Base-by-base conservation (phyloP, 2,797 vertebrate species). In the Gymnoscopelus braueri region DNA sequence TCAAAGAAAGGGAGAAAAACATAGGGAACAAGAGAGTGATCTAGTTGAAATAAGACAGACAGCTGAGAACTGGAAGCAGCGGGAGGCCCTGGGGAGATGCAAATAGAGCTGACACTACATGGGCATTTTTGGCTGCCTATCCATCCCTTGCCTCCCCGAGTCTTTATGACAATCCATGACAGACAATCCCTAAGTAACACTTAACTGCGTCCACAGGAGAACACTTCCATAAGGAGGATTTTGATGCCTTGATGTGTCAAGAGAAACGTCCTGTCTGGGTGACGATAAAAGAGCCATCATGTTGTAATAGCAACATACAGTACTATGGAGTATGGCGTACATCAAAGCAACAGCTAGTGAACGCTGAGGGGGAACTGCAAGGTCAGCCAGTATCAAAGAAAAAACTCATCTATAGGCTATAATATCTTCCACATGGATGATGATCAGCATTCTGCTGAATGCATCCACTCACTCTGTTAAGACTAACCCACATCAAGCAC, bases 151-250 rank as follows among this genome's bases (percentile, higher is more conserved):
- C 9, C 0, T 81, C 72, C 55, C 65, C 65, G 69, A 58, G 19
- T 53, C 23, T 71, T 51, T 0, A 52, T 66, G 55, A 13, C 48
- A 50, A 23, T 57, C 10, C 48, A 57, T 76, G 81, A 77, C 68
- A 82, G 67, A 48, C n/a, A 9, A 77, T 77, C 66, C 52, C 79
- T 86, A 75, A 85, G 82, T 75, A 80, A 58, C 8, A 49, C 52
- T 63, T 57, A 35, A 35, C 50, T 29, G 48, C 64, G 61, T 72
- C 55, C 13, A 69, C 61, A 6, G 51, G 51, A 72, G 44, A 78
- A 83, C 74, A 47, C 62, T 49, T 60, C 51, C 58, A 50, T 11
- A 58, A 60, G 24, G 15, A 39, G 35, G 35, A 65, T 12, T 10
- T 10, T 54, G 67, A 78, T 79, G 70, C 15, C 67, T 66, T 65